Evolutionary conservation across 2,113 vertebrate genomes (phyloP).

Genomic region (Illadopsis cleaveri): DNA sequence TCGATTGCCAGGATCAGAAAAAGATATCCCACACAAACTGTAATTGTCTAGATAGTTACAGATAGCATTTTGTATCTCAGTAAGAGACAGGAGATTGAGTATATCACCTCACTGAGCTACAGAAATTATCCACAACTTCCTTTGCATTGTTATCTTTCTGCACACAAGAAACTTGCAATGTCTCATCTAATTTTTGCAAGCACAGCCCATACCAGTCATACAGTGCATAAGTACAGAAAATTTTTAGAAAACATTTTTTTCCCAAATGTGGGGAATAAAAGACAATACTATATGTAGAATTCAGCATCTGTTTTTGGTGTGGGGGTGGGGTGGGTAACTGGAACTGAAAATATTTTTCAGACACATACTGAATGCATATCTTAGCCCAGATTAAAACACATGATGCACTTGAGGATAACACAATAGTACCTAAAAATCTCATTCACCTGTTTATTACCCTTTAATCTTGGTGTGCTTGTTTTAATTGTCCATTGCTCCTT

Average conservation of each 20-base stretch:
- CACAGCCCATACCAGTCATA: background rate
- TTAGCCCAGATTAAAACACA: background rate
- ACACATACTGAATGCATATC: background rate
- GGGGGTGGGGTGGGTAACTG: background rate
- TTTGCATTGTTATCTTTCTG: background rate
- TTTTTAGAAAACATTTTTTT: background rate
- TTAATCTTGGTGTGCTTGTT: background rate
- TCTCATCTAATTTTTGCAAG: background rate
- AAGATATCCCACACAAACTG: background rate
- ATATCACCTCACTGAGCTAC: background rate
- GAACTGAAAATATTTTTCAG: background rate
- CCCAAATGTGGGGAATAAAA: background rate
- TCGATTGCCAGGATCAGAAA: background rate
- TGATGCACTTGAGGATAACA: background rate
- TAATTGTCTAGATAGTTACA: background rate
- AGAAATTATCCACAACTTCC: background rate
- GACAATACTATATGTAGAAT: background rate
- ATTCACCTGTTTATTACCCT: background rate
- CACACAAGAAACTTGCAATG: background rate
- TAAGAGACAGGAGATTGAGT: background rate
- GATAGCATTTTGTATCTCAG: background rate
- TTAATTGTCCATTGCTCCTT: background rate
- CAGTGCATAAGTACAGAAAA: fast-evolving
- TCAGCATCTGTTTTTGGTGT: background rate
- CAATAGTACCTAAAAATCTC: background rate